phyloP scores from a whole-genome alignment of 2,888 invertebrate species.

The Scaptomyza caliginosa region DNA sequence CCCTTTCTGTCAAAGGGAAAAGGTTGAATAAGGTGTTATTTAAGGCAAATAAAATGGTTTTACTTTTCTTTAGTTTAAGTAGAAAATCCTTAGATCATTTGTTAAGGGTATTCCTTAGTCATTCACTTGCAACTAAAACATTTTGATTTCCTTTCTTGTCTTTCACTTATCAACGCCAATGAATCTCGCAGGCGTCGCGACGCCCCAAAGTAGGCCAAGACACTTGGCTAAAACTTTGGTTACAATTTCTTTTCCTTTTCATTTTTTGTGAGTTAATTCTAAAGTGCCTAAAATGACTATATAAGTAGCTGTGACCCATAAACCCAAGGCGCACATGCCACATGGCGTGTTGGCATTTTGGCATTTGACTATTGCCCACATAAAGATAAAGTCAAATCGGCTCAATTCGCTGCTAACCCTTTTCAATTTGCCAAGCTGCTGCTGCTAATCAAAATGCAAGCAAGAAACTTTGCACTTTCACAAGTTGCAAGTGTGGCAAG shows the following conservation, averaged over 20 bases:
- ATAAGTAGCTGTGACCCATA: slow-evolving; percentile 72
- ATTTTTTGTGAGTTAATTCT: slow-evolving; percentile 57
- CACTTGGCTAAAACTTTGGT: slow-evolving; percentile 30
- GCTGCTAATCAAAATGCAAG: slow-evolving; percentile 71
- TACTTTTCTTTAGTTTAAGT: neutral
- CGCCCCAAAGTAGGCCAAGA: slow-evolving; percentile 59
- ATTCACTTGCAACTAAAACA: no score
- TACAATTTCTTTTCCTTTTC: no score
- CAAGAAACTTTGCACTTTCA: slow-evolving; percentile 61
- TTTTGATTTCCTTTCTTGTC: neutral
- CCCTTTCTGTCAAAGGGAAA: neutral
- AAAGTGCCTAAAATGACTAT: slow-evolving; percentile 64
- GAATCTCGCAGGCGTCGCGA: slow-evolving; percentile 60
- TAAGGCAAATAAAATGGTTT: neutral
- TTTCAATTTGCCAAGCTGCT: slow-evolving; percentile 56
- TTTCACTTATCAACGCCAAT: slow-evolving; percentile 59
- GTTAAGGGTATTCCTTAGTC: neutral
- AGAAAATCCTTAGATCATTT: neutral
- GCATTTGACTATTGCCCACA: slow-evolving; percentile 10
- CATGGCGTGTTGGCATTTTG: slow-evolving; percentile 7
- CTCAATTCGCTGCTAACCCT: slow-evolving; percentile 39
- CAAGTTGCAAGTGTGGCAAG: slow-evolving; percentile 35
- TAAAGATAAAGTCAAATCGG: slow-evolving; percentile 39
- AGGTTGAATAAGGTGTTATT: no score
- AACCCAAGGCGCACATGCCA: slow-evolving; percentile 21